These are phyloP conservation scores for Gallinago stenura DNA, from an alignment of 2,797 vertebrate species.

Conservation along the genomic window DNA sequence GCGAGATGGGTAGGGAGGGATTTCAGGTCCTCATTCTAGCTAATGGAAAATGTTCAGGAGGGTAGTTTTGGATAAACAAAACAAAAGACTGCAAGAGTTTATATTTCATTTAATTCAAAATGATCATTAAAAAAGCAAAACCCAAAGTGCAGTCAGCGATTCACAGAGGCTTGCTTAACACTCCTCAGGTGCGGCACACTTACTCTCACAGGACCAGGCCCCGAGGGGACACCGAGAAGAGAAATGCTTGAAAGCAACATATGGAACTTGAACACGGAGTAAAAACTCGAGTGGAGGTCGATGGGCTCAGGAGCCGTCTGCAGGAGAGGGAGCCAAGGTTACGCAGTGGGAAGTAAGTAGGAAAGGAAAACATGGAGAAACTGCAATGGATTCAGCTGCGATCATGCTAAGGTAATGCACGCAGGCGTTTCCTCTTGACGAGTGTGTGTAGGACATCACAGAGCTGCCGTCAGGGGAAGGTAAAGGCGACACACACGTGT, in stretches of 20 bases:
- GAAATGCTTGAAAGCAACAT: conserved; percentile 11
- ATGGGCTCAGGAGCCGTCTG: background rate
- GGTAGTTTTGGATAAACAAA: background rate
- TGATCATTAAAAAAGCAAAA: background rate
- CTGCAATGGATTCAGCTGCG: background rate
- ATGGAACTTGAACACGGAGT: background rate
- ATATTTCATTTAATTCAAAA: background rate
- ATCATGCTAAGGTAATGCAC: background rate
- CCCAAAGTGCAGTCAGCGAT: background rate
- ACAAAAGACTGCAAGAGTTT: background rate
- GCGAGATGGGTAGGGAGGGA: background rate
- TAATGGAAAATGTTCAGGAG: background rate
- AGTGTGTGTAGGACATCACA: background rate
- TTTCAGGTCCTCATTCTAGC: background rate
- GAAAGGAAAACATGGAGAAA: background rate
- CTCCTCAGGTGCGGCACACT: background rate
- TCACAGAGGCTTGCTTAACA: background rate
- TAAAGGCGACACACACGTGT: rapidly evolving
- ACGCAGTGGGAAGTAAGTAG: background rate
- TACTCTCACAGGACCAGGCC: conserved; percentile 10
- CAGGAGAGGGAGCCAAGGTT: background rate
- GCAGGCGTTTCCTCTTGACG: background rate
- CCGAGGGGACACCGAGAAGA: background rate
- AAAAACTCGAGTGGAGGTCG: background rate
- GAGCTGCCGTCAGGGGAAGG: background rate